These are phyloP conservation scores for Zosterops japonicus DNA, from an alignment of 2,113 vertebrate genomes.

Conservation along the genomic window DNA sequence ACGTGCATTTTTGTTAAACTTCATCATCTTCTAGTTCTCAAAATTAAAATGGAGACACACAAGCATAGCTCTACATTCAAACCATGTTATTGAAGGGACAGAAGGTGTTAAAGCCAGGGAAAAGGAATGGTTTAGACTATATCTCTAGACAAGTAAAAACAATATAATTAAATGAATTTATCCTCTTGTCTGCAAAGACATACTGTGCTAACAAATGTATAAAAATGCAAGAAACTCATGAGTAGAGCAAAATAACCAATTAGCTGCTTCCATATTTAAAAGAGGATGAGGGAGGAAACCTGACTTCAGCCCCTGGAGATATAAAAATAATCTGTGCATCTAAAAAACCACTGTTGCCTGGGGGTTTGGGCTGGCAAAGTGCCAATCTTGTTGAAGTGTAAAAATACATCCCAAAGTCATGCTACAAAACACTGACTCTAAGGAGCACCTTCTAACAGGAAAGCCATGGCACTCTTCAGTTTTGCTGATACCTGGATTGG, in stretches of 20 bases:
- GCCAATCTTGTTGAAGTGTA: neutral
- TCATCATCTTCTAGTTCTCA: neutral
- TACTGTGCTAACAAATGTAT: neutral
- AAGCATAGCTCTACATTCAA: neutral
- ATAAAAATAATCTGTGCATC: neutral
- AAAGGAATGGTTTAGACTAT: neutral
- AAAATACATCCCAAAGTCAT: neutral
- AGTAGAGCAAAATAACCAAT: neutral
- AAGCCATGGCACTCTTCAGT: neutral
- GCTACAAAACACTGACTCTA: neutral
- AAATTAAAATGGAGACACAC: neutral
- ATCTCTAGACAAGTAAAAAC: neutral
- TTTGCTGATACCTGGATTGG: neutral
- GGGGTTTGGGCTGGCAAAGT: neutral
- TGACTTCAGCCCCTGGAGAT: neutral
- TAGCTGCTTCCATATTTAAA: neutral
- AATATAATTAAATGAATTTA: neutral
- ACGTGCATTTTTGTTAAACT: accelerated
- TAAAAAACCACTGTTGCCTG: neutral
- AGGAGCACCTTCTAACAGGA: neutral
- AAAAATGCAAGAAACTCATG: neutral
- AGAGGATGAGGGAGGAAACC: neutral
- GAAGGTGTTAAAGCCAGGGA: neutral
- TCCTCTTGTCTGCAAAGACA: neutral
- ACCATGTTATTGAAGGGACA: neutral